Evolutionary conservation across 1,140 invertebrate genomes (phyloP).

Genomic region (Goniozus legneri): DNA sequence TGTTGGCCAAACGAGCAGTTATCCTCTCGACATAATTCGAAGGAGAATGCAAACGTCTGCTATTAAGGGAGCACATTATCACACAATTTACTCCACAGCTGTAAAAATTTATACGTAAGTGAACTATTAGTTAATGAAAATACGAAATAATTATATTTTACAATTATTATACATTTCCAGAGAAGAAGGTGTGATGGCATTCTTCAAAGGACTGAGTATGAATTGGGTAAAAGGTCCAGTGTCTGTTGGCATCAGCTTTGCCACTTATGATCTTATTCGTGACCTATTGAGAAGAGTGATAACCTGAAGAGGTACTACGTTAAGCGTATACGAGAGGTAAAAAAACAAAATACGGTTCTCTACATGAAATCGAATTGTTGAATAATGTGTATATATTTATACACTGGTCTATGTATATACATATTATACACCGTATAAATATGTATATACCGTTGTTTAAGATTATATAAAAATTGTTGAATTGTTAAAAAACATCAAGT

Average conservation of each 20-base stretch:
- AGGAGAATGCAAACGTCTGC: constrained; percentile 79
- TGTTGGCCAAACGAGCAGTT: constrained; percentile 91
- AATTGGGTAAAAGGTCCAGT: constrained; percentile 99
- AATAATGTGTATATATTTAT: too few species aligned
- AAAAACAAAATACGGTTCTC: too few species aligned
- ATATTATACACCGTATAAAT: too few species aligned
- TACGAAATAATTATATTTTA: neutral
- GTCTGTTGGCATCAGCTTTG: constrained; percentile 96
- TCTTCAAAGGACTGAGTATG: constrained; percentile 98
- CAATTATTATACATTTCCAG: constrained; percentile 45
- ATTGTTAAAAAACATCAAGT: too few species aligned
- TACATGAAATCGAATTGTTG: too few species aligned
- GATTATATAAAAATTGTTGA: too few species aligned
- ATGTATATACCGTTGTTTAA: too few species aligned
- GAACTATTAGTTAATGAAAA: neutral
- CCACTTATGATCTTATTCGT: constrained; percentile 85
- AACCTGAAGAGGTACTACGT: too few species aligned
- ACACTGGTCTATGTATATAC: too few species aligned
- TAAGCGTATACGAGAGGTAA: too few species aligned
- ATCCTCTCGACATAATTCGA: constrained; percentile 91
- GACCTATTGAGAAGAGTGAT: constrained; percentile 54
- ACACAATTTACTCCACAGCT: constrained; percentile 64
- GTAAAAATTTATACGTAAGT: constrained; percentile 61
- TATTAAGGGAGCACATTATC: constrained; percentile 61
- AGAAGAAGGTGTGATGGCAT: constrained; percentile 85